Conservation (phyloP, 2,797 vertebrate species). For the Menidia menidia region DNA sequence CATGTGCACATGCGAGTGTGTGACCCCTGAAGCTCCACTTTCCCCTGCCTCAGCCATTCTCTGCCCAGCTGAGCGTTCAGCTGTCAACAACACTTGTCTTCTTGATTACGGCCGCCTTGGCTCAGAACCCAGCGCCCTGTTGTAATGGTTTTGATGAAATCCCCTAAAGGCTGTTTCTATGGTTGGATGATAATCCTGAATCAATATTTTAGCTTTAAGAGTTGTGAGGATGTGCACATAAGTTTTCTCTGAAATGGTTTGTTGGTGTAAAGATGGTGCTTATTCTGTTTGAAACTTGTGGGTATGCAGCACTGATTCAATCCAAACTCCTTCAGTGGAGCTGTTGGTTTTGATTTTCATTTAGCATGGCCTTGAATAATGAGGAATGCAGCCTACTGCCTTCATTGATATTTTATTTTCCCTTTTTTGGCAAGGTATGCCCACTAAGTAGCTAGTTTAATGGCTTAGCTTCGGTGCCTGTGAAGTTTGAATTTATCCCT, state of each 20-base stretch:
- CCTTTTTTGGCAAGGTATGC: too few species aligned
- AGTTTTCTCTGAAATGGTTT: not conserved
- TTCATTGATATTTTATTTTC: too few species aligned
- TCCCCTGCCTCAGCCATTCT: conserved; percentile 80
- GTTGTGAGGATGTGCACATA: not conserved
- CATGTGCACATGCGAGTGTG: conserved; percentile 34
- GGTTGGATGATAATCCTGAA: not conserved
- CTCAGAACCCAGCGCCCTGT: conserved; percentile 41
- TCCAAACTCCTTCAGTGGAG: too few species aligned
- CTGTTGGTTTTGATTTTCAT: too few species aligned
- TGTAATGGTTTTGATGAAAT: conserved; percentile 70
- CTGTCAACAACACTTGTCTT: conserved; percentile 80
- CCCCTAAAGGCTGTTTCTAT: conserved; percentile 4
- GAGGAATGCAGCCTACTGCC: too few species aligned
- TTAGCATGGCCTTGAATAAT: too few species aligned
- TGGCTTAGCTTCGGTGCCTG: too few species aligned
- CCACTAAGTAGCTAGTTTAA: too few species aligned
- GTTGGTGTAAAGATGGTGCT: not conserved
- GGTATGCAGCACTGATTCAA: not conserved
- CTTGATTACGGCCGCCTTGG: conserved; percentile 69
- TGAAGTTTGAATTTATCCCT: not conserved
- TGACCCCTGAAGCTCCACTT: conserved; percentile 71
- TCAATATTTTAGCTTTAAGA: not conserved
- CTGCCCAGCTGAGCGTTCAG: conserved; percentile 80
- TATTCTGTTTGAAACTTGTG: not conserved